Conservation (phyloP, 2,888 invertebrate species). For the Dasypogon diadema region DNA sequence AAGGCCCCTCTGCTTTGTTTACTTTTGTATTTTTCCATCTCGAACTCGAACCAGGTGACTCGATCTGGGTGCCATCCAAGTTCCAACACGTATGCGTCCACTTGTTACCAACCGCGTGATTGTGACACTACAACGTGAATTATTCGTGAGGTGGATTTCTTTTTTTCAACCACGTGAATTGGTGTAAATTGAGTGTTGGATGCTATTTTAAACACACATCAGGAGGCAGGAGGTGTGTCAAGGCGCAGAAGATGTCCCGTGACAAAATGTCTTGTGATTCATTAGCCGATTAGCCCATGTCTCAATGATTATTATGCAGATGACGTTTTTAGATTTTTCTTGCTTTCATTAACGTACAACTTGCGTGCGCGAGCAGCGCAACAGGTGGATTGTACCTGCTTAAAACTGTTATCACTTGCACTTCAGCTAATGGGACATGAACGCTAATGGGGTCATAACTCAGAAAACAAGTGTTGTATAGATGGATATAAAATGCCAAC, state of each 20-base stretch:
- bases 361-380: constrained; percentile 1
- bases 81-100: no score
- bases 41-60: no score
- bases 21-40: neutral
- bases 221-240: no score
- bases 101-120: no score
- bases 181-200: no score
- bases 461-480: neutral
- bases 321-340: neutral
- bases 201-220: no score
- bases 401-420: neutral
- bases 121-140: no score
- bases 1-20: neutral
- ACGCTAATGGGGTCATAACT: neutral
- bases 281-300: neutral
- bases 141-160: no score
- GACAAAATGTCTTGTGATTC: no score
- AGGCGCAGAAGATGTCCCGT: no score
- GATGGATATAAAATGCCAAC: neutral
- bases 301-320: constrained; percentile 6
- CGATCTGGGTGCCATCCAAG: no score
- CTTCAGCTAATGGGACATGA: neutral
- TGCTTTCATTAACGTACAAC: neutral
- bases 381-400: neutral
- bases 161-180: no score